Base-by-base conservation (phyloP, 2,888 invertebrate species). In the Eueremaeus valkanovi region DNA sequence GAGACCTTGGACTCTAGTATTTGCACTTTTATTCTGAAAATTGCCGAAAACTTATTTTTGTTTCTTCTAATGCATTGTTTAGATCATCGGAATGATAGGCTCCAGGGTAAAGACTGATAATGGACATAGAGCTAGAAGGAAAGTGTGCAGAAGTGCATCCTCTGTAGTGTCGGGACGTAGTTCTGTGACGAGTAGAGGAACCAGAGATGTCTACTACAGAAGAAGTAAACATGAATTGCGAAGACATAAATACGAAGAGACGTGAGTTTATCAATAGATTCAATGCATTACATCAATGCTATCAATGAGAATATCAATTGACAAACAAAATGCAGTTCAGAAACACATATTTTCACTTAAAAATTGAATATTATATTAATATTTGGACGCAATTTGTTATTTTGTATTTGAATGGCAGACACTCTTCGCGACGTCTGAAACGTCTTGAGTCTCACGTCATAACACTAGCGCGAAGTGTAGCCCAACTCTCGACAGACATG, bases 401-500 rank as follows among this genome's bases (percentile, higher is more conserved):
- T n/a, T n/a, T n/a, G n/a, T n/a, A n/a, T n/a, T n/a, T n/a, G n/a
- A n/a, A n/a, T n/a, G n/a, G n/a, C n/a, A 70, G 70, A 13, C 42
- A 70, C 27, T 70, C 70, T 8, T 70, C 70, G 18, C 70, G 70
- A n/a, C 70, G 70, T 21, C 9, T 70, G 1, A 92, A 93, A 83
- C 87, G 93, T 6, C 85, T 94, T 79, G 95, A 95, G 84, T 92
- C 92, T 0, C 94, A 94, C 84, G 93, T 94, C 70, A 93, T 94
- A 74, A 94, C 94, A 1, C 84, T 94, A 78, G 94, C 94, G 0
- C 86, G 93, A 76, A 93, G 92, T 68, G 93, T 95, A 29, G 93
- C 94, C 21, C 93, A 94, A 83, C 86, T 95, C 55, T 93, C 93
- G 49, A 92, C 92, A 3, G 94, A 95, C 85, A 92, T 94, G 90